Percentiles rank a stretch among this genome's conserved stretches.
Evolutionary conservation across 2,888 invertebrate species (phyloP).

Genomic region (Leistus spinibarbis): DNA sequence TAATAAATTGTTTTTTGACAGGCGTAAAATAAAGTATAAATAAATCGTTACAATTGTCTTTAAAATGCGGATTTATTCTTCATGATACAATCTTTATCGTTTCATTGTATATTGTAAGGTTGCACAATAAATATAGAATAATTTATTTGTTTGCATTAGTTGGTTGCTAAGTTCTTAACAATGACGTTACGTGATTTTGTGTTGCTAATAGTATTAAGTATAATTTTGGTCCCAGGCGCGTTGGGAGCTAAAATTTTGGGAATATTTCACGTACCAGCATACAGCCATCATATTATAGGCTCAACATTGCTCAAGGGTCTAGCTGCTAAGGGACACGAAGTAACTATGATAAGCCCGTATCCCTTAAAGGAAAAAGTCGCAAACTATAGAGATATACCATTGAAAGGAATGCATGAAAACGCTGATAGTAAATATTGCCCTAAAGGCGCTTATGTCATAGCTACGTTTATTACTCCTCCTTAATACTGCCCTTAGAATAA

Average conservation of each 20-base stretch:
- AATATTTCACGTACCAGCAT: slow-evolving; percentile 46
- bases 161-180: too few relatives aligned
- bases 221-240: slow-evolving; percentile 1
- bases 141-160: not conserved
- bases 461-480: too few relatives aligned
- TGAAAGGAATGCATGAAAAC: slow-evolving; percentile 42
- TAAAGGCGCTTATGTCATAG: not conserved
- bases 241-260: slow-evolving; percentile 46
- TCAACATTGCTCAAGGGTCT: slow-evolving; percentile 58
- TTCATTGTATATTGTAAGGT: too few relatives aligned
- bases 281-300: slow-evolving; percentile 47
- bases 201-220: slow-evolving; percentile 1
- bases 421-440: not conserved
- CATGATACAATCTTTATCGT: too few relatives aligned
- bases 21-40: too few relatives aligned
- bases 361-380: slow-evolving; percentile 42
- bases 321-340: slow-evolving; percentile 61
- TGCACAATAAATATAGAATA: not conserved
- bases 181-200: not conserved
- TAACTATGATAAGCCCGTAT: slow-evolving; percentile 58
- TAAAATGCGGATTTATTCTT: too few relatives aligned
- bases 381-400: slow-evolving; percentile 46
- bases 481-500: too few relatives aligned
- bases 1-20: too few relatives aligned
- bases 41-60: too few relatives aligned